These are phyloP conservation scores for Athalia rosae DNA, from an alignment of 2,888 invertebrate genomes.

Conservation along the genomic window DNA sequence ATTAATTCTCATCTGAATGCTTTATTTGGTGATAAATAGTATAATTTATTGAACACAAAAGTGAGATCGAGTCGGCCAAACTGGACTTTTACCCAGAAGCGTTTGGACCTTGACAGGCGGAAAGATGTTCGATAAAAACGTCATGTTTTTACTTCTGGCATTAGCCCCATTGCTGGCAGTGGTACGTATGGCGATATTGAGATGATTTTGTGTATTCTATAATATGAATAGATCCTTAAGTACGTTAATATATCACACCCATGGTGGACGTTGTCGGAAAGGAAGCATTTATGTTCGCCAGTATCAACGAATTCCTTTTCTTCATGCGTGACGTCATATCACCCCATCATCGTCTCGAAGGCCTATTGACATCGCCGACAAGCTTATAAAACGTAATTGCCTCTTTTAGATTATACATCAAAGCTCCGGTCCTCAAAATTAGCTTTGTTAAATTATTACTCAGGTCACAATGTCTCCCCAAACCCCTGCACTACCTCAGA, in stretches of 20 bases:
- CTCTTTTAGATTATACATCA: not conserved
- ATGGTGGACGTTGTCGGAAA: not conserved
- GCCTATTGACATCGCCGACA: slow-evolving; percentile 32
- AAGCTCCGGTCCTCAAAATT: not conserved
- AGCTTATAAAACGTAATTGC: slow-evolving; percentile 33
- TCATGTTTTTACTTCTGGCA: slow-evolving; percentile 5
- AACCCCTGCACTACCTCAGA: not conserved
- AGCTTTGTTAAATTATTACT: slow-evolving; percentile 2
- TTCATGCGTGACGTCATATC: slow-evolving; percentile 32
- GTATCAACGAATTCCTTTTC: slow-evolving; percentile 29
- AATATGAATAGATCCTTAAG: not conserved
- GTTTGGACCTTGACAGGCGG: slow-evolving; percentile 38
- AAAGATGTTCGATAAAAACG: slow-evolving; percentile 40
- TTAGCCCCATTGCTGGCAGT: slow-evolving; percentile 24
- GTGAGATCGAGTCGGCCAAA: not conserved
- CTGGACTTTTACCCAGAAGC: slow-evolving; percentile 32
- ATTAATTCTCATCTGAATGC: not conserved
- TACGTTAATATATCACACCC: slow-evolving; percentile 29
- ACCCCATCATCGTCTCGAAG: slow-evolving; percentile 24
- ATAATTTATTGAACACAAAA: not conserved
- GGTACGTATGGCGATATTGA: slow-evolving; percentile 14
- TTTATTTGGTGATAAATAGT: not conserved
- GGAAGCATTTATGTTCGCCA: not conserved
- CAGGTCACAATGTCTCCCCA: not conserved
- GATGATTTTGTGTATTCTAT: not conserved